Conservation (phyloP, 92 coral and sea anemone species). For the Palythoa caribaeorum region DNA sequence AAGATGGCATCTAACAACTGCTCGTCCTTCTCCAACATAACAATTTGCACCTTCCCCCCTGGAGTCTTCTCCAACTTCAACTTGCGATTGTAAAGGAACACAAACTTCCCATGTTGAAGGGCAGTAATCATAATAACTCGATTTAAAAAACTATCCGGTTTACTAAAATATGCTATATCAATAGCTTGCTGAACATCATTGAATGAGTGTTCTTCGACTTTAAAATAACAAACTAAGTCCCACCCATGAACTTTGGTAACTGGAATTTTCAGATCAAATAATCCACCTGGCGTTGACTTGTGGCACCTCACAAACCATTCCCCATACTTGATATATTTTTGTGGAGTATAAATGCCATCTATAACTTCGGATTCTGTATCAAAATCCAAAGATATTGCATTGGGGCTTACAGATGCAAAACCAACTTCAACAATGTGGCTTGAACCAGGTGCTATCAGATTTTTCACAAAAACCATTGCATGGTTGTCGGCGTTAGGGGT, state of each 20-base stretch:
- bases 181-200: neutral
- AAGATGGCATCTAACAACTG: constrained; percentile 12
- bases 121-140: neutral
- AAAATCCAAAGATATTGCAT: neutral
- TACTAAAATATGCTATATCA: neutral
- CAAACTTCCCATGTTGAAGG: neutral
- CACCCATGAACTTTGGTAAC: neutral
- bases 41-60: neutral
- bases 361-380: neutral
- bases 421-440: neutral
- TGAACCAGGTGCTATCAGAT: neutral
- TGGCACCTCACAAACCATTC: neutral
- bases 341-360: neutral
- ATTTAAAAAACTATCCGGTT: neutral
- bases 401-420: neutral
- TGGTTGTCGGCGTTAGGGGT: neutral
- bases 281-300: neutral
- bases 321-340: neutral
- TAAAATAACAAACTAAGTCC: neutral
- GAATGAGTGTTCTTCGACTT: neutral
- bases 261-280: neutral
- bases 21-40: neutral
- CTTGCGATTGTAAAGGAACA: constrained; percentile 9
- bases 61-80: constrained; percentile 13
- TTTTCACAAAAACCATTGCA: neutral